phyloP scores from a whole-genome alignment of 2,888 invertebrate species.

The Torymus auratus region DNA sequence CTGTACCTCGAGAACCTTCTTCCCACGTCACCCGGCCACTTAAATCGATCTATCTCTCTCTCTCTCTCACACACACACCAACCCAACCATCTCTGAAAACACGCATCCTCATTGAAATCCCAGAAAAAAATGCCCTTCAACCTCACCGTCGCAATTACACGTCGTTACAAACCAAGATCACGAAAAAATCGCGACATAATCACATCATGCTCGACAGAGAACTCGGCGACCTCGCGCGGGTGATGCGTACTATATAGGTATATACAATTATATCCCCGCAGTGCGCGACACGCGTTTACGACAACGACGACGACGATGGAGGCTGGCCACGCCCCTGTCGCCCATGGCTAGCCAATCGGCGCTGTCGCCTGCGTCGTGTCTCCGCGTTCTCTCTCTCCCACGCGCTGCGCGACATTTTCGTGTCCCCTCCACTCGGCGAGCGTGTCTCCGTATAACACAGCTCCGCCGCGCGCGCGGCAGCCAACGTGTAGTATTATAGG shows the following conservation, averaged over 20 bases:
- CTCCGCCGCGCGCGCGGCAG: not conserved
- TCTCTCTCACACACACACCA: not conserved
- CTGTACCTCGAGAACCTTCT: not conserved
- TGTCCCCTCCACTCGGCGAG: not conserved
- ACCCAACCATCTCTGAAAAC: not conserved
- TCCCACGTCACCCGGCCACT: constrained; percentile 6
- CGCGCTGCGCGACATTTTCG: not conserved
- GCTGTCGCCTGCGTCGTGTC: constrained; percentile 67
- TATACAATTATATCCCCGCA: constrained; percentile 26
- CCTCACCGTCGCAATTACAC: not conserved
- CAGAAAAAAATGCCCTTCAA: not conserved
- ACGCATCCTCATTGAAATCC: constrained; percentile 1
- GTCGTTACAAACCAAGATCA: not conserved
- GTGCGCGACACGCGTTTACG: not conserved
- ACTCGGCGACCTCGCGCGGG: not conserved
- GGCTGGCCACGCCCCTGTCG: constrained; percentile 76
- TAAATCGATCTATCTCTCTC: no score
- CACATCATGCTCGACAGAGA: not conserved
- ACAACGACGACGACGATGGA: constrained; percentile 70
- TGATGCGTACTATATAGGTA: no score
- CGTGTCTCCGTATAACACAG: not conserved
- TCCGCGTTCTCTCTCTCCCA: constrained; percentile 26
- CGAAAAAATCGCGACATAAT: not conserved
- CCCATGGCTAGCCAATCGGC: constrained; percentile 70
- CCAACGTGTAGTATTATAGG: no score